Base-by-base conservation (phyloP, 2,888 invertebrate species). In the Eupeodes latifasciatus region DNA sequence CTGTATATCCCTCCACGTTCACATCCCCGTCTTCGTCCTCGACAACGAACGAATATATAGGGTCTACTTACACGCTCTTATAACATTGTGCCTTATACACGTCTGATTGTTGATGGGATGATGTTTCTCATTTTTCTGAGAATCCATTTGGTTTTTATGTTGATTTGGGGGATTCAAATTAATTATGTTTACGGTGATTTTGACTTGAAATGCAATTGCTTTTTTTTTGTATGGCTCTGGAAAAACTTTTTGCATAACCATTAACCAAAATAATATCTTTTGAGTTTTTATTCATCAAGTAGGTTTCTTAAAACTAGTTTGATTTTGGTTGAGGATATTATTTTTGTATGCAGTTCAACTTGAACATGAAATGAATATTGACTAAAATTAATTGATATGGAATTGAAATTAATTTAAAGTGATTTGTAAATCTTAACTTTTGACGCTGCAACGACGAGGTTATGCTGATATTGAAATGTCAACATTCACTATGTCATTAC, bases 61-160 rank as follows among this genome's bases (percentile, higher is more conserved):
- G 27, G 2, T 11, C 9, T 72, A 27, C 5, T 12, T 27, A 40
- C 11, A 51, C 11, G 51, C n/a, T 34, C 19, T 16, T 55, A 55
- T 16, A 27, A n/a, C 10, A 9, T 40, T 40, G 40, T 40, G 5
- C 40, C 19, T 4, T n/a, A 16, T 40, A 47, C 47, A 12, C 12
- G 16, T 40, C 40, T 47, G 59, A n/a, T 59, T 59, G 34, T 12
- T 12, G 40, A 40, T 40, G n/a, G 47, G 47, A 55, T 72, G 72
- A 72, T 72, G 59, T 59, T 72, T 72, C 72, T 72, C 34, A 59
- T 72, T 59, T 59, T 72, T 72, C 72, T 47, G 59, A 47, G 72
- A 72, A 72, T 72, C 72, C 72, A 72, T 72, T 72, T 27, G 19
- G 72, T 59, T 72, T 27, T 72, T 59, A 72, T 72, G 72, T 47